Conservation (phyloP, 1,140 invertebrate genomes). For the Drosophila equinoxialis region DNA sequence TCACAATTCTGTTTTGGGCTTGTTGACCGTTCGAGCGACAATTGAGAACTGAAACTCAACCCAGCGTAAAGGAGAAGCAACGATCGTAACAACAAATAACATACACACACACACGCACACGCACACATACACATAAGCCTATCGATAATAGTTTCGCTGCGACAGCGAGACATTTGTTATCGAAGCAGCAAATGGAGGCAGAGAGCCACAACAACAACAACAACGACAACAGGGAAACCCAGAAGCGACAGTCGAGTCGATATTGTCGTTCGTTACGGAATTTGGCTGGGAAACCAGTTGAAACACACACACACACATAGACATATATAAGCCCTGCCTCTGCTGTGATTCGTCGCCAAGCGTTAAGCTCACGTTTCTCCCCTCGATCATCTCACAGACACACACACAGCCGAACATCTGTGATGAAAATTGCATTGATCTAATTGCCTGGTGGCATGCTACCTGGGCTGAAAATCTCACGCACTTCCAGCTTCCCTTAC, state of each 20-base stretch:
- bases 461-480: conserved; percentile 36
- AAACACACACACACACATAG: conserved; percentile 33
- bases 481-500: conserved; percentile 37
- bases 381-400: conserved; percentile 52
- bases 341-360: conserved; percentile 63
- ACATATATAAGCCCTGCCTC: conserved; percentile 42
- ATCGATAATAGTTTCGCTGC: conserved; percentile 67
- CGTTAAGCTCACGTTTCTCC: background rate
- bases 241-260: conserved; percentile 36
- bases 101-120: conserved; percentile 1
- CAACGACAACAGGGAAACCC: conserved; percentile 31
- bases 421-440: conserved; percentile 60
- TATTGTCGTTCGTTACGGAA: conserved; percentile 56
- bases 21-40: conserved; percentile 67
- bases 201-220: too few species aligned
- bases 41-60: conserved; percentile 61
- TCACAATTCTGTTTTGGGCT: conserved; percentile 11
- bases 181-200: conserved; percentile 27
- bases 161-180: conserved; percentile 33
- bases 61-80: conserved; percentile 18
- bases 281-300: conserved; percentile 77
- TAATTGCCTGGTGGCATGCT: conserved; percentile 72
- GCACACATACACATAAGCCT: conserved; percentile 30
- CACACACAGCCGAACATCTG: conserved; percentile 4
- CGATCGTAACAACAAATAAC: conserved; percentile 47